Evolutionary conservation across 2,888 invertebrate genomes (phyloP).

Genomic region (Campaea margaritaria): DNA sequence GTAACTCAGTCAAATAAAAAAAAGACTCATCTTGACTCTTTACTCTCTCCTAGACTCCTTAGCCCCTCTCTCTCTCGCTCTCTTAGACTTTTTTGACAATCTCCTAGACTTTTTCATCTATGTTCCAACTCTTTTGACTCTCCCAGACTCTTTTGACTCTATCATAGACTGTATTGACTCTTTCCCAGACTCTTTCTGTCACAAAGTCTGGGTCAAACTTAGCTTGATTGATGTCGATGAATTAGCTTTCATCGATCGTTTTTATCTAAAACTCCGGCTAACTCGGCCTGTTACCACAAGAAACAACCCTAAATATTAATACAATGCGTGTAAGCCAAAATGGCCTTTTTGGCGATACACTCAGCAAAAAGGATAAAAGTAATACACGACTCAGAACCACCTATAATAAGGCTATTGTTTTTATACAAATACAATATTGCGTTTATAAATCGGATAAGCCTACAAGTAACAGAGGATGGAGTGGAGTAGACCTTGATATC

Average conservation of each 20-base stretch:
- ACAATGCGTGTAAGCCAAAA: conserved; percentile 50
- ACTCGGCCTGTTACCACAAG: not conserved
- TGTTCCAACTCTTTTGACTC: no score
- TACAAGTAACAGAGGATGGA: conserved; percentile 56
- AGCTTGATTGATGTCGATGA: no score
- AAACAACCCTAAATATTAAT: conserved; percentile 1
- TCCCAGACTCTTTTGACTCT: no score
- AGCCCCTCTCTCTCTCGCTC: no score
- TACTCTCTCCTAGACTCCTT: no score
- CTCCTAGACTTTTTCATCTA: no score
- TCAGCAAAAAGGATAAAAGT: conserved; percentile 62
- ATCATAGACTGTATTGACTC: no score
- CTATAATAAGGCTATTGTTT: conserved; percentile 85
- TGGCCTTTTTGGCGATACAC: conserved; percentile 61
- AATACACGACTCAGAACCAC: conserved; percentile 72
- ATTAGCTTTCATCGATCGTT: not conserved
- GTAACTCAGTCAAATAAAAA: no score
- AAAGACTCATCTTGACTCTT: no score
- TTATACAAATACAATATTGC: conserved; percentile 85
- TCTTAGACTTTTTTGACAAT: no score
- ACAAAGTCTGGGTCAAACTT: no score
- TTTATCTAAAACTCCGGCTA: not conserved
- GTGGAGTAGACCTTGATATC: conserved; percentile 50
- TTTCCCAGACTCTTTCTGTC: no score
- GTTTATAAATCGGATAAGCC: conserved; percentile 84